Conservation (phyloP, 2,797 vertebrate genomes). For the Enteromius argenteus region DNA sequence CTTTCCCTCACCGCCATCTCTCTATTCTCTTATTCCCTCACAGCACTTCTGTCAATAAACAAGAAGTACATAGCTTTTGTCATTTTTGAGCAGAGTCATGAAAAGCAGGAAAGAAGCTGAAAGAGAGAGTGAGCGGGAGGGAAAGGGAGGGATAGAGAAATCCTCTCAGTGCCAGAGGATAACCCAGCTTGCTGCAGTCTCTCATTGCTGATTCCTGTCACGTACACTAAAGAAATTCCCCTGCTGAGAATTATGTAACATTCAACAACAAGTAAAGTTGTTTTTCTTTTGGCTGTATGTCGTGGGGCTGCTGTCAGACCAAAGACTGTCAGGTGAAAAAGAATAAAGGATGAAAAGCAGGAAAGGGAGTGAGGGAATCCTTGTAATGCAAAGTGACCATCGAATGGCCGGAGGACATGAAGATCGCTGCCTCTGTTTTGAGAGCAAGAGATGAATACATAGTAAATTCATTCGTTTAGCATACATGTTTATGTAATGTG, state of each 20-base stretch:
- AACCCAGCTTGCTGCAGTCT: conserved; percentile 48
- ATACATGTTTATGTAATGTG: neutral
- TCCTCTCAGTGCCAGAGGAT: conserved; percentile 41
- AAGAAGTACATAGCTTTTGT: conserved; percentile 30
- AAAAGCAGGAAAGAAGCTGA: conserved; percentile 4
- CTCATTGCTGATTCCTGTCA: conserved; percentile 55
- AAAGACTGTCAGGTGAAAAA: conserved; percentile 47
- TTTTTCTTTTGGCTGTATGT: conserved; percentile 34
- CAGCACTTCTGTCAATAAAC: conserved; percentile 27
- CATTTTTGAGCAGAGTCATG: conserved; percentile 26
- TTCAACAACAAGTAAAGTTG: conserved; percentile 42
- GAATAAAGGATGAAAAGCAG: conserved; percentile 23
- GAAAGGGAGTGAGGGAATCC: conserved; percentile 15
- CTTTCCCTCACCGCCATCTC: conserved; percentile 2
- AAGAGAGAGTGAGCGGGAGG: neutral
- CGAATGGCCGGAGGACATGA: neutral
- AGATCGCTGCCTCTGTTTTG: conserved; percentile 19
- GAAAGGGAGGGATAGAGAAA: conserved; percentile 16
- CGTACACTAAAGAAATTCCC: conserved; percentile 55
- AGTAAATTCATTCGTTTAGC: neutral
- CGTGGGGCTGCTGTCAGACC: conserved; percentile 33
- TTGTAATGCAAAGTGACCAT: conserved; percentile 44
- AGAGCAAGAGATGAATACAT: conserved; percentile 11
- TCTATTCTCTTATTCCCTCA: conserved; percentile 37
- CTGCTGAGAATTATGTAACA: conserved; percentile 61